Conservation (phyloP, 2,888 invertebrate species). For the Oxyteleia sp. region DNA sequence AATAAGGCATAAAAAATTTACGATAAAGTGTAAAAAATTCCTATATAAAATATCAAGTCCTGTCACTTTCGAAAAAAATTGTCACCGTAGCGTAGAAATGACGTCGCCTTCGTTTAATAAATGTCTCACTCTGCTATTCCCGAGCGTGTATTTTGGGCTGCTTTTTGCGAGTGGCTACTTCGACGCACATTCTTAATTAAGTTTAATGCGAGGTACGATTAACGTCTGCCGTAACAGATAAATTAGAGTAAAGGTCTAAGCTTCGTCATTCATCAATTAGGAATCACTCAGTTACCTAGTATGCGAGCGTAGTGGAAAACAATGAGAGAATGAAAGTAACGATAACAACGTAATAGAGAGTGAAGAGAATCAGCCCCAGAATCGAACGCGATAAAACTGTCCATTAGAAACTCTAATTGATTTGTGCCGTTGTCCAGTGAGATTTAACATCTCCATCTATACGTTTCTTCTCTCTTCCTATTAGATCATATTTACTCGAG, state of each 20-base stretch:
- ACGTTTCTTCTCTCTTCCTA: neutral
- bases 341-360: slow-evolving; percentile 11
- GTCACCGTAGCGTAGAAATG: no score
- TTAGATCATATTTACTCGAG: slow-evolving; percentile 5
- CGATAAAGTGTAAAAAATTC: no score
- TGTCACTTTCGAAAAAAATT: no score
- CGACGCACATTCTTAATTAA: slow-evolving; percentile 23
- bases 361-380: neutral
- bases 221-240: slow-evolving; percentile 13
- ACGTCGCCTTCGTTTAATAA: no score
- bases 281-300: slow-evolving; percentile 29
- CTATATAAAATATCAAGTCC: no score
- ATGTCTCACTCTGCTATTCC: no score
- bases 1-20: slow-evolving; percentile 33
- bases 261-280: slow-evolving; percentile 46
- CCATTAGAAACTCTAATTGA: slow-evolving; percentile 18
- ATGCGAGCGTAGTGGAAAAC: slow-evolving; percentile 7
- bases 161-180: no score
- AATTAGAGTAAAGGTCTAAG: slow-evolving; percentile 42
- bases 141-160: no score
- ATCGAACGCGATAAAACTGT: slow-evolving; percentile 11
- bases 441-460: neutral
- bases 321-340: slow-evolving; percentile 3
- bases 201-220: slow-evolving; percentile 34
- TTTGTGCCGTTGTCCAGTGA: slow-evolving; percentile 8